Base-by-base conservation (phyloP, 2,797 vertebrate species). In the Neostethus bicornis region DNA sequence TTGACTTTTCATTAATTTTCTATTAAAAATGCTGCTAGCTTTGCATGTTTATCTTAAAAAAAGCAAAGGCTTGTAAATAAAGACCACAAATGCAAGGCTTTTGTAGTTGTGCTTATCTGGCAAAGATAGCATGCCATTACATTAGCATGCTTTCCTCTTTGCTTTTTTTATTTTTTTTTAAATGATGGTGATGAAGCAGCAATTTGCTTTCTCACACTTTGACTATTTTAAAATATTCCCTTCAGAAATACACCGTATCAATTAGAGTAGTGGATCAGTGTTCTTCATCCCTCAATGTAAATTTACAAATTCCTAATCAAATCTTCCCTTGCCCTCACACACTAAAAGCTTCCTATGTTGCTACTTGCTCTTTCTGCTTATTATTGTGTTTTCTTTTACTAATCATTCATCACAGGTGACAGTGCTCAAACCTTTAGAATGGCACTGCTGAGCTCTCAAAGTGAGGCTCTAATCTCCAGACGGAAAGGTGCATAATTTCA, bases 11-110 rank as follows among this genome's bases (percentile, higher is more conserved):
- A 50, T 64, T 42, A 53, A 24, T 43, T 65, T 28, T 58, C 67
- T 68, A 59, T 70, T 51, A 75, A 82, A 73, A 61, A 62, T 76
- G 67, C 71, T 78, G 53, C 73, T 64, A 86, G 91, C 92, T 94
- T 93, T 95, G 95, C 95, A 96, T 96, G 95, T 68, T 47, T 43
- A 48, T 37, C 81, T 74, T 83, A 32, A 35, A 77, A 58, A 43
- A 70, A 43, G 69, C 54, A 63, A 53, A 66, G 75, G 90, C 85
- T 79, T 82, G 67, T 72, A 78, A 79, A 77, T 71, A 77, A 92
- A 84, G 92, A 70, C 85, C 87, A 90, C 91, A 92, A 88, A 90
- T 51, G 77, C 64, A 48, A 83, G 67, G 63, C 73, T 81, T 79
- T 47, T 9, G 1, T 41, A 61, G 66, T 14, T 71, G 60, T 73